These are phyloP conservation scores for Thymallus thymallus DNA, from an alignment of 2,113 vertebrate species.

Conservation along the genomic window DNA sequence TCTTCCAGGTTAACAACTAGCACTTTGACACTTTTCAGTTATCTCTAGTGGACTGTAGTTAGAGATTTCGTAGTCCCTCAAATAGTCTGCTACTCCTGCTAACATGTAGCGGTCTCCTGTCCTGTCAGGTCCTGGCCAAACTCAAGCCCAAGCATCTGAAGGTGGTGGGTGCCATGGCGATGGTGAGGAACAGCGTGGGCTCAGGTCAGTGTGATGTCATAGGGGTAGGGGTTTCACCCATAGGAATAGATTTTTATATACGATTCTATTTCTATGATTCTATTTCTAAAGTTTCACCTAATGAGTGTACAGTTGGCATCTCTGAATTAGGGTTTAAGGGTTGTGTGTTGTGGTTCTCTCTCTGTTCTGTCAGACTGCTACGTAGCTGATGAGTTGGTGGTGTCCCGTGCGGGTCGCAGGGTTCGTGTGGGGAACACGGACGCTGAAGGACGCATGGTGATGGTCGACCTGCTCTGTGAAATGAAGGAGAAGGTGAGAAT, in stretches of 20 bases:
- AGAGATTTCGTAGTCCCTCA: background rate
- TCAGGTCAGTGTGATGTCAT: constrained; percentile 63
- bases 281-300: too few species aligned
- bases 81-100: background rate
- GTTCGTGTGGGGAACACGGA: constrained; percentile 81
- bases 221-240: too few species aligned
- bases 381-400: constrained; percentile 77
- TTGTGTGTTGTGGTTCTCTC: background rate
- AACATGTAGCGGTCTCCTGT: background rate
- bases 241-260: too few species aligned
- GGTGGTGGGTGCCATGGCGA: constrained; percentile 76
- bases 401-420: constrained; percentile 73
- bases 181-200: constrained; percentile 83
- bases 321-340: too few species aligned
- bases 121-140: constrained; percentile 69
- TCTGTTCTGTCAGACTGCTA: constrained; percentile 72
- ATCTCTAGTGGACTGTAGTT: background rate
- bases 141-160: constrained; percentile 75
- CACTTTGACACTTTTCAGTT: background rate
- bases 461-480: constrained; percentile 80
- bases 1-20: constrained; percentile 71
- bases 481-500: constrained; percentile 78
- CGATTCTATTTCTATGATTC: too few species aligned
- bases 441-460: constrained; percentile 81
- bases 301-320: too few species aligned